phyloP scores from a whole-genome alignment of 1,140 invertebrate genomes.

The Spodoptera frugiperda region DNA sequence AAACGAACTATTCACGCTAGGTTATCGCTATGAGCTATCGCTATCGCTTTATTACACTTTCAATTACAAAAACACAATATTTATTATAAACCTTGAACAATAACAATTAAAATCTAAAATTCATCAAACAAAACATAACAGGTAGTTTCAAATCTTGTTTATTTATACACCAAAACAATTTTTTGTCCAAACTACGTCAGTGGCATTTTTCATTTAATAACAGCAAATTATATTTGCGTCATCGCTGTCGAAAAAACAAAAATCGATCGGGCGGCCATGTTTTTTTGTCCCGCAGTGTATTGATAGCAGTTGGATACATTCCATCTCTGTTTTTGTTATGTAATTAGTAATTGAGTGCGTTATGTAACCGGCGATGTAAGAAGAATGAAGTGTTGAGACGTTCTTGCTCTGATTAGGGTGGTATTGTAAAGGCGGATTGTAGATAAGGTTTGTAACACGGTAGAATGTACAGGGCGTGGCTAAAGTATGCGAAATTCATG shows the following conservation, averaged over 20 bases:
- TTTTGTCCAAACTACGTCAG: not conserved
- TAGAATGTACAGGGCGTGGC: not conserved
- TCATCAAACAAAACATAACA: not conserved
- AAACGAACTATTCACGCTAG: no score
- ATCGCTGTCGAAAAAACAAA: not conserved
- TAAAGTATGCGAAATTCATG: not conserved
- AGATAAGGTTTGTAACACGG: conserved; percentile 10
- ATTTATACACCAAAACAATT: not conserved
- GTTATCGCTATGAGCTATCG: no score
- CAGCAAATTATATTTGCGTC: conserved; percentile 10
- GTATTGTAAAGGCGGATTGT: conserved; percentile 33
- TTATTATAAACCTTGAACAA: no score
- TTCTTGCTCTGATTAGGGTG: conserved; percentile 55
- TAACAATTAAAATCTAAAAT: not conserved
- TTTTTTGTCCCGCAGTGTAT: conserved; percentile 16
- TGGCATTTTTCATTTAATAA: not conserved
- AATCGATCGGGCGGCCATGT: not conserved
- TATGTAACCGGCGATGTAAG: conserved; percentile 39
- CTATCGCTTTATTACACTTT: no score
- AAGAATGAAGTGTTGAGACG: conserved; percentile 34
- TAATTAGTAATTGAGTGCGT: conserved; percentile 23
- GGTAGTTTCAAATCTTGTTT: not conserved
- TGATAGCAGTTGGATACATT: conserved; percentile 4
- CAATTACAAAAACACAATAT: no score
- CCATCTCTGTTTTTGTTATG: conserved; percentile 34